Base-by-base conservation (phyloP, 2,888 invertebrate species). In the Tipula helvola region DNA sequence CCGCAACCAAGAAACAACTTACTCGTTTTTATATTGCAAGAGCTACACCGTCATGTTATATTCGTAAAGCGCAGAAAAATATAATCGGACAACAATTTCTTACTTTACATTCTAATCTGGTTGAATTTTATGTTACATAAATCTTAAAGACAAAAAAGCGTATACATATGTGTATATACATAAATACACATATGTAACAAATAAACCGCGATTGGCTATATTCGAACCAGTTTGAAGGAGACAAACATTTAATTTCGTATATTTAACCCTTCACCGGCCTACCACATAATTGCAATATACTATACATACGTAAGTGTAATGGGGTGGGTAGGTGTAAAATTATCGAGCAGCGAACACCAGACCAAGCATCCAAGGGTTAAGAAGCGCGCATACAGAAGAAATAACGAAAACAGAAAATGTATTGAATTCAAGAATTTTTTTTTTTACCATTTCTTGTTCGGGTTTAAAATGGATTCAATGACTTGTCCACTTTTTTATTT, bases 381-480 rank as follows among this genome's bases (percentile, higher is more conserved):
- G 71, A 52, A 52, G 52, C 16, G 52, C 52, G 52, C 52, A 52
- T 52, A 52, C 52, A 52, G 52, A 71, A 71, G 71, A 71, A 71
- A 71, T 71, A 71, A 71, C 71, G 28, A 71, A 71, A 71, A 71
- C 71, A 71, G 28, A 71, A 71, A 71, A 71, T 71, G 71, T 71
- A 71, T 71, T 52, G 52, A 52, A 52, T 71, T 71, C 71, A 71
- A 71, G 71, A 71, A 71, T 71, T 71, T 28, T 52, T 16, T 52
- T 16, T 7, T 57, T 71, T 71, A 7, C 28, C 28, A 42, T 42
- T 85, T 85, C 42, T 85, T 85, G 85, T 85, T 85, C 42, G 39
- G 18, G 7, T 85, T 85, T 85, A 86, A 86, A 86, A 86, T 86
- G 86, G 86, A 86, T 86, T 86, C 86, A 86, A 86, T 86, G 86